Conservation (phyloP, 2,888 invertebrate species). For the Lysandra bellargus region DNA sequence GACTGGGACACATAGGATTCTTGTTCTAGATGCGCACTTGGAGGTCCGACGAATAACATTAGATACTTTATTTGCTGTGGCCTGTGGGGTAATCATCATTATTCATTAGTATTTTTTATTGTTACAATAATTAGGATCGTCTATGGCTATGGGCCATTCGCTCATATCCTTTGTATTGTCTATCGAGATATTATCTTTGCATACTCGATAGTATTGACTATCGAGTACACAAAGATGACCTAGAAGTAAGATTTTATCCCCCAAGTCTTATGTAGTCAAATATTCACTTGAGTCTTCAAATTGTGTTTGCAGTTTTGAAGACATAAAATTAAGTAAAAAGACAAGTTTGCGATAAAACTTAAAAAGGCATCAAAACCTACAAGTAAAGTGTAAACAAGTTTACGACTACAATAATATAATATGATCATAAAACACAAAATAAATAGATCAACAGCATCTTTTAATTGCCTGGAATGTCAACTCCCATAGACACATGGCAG, state of each 20-base stretch:
- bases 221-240: no score
- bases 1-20: no score
- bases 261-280: background rate
- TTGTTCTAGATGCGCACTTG: no score
- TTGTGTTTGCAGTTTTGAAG: background rate
- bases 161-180: no score
- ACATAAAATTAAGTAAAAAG: background rate
- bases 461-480: conserved; percentile 68
- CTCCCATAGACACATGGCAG: conserved; percentile 34
- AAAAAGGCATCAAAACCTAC: background rate
- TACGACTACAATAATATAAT: background rate
- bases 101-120: no score
- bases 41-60: no score
- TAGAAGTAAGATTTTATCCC: background rate
- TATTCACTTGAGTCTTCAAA: background rate
- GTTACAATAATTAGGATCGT: no score
- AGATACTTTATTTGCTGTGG: no score
- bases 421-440: conserved; percentile 21
- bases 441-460: conserved; percentile 46
- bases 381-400: background rate
- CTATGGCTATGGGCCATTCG: no score
- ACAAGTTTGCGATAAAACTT: background rate
- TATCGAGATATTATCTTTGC: no score
- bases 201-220: no score
- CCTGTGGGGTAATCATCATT: no score